phyloP scores from a whole-genome alignment of 2,113 vertebrate genomes.

The Mirza zaza region DNA sequence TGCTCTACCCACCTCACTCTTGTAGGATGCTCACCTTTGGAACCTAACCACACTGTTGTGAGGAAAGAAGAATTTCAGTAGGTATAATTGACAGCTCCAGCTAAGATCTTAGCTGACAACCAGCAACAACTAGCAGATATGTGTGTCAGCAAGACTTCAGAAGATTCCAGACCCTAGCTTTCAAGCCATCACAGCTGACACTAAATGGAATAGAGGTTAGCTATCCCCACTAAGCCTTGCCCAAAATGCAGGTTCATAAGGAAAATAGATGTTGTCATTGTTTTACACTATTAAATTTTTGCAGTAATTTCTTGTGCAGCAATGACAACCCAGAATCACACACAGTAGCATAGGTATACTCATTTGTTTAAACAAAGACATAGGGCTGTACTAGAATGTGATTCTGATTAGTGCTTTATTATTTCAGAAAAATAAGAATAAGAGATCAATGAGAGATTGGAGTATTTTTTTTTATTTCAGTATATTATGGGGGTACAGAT shows the following conservation, averaged over 20 bases:
- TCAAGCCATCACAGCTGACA: neutral
- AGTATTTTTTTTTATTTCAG: too few species aligned
- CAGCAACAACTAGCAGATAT: neutral
- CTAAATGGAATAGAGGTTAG: neutral
- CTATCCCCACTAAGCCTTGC: neutral
- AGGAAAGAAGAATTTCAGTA: neutral
- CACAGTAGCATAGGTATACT: neutral
- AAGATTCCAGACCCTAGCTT: neutral
- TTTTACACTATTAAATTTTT: neutral
- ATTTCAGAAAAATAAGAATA: neutral
- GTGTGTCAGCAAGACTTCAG: neutral
- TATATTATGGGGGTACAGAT: too few species aligned
- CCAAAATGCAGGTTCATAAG: neutral
- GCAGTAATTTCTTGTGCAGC: neutral
- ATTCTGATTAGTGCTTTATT: neutral
- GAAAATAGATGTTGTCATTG: constrained; percentile 29
- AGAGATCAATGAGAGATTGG: neutral
- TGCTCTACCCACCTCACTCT: neutral
- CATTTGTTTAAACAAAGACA: neutral
- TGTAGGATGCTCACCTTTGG: neutral
- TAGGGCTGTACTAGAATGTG: neutral
- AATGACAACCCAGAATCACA: neutral
- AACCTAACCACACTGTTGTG: neutral
- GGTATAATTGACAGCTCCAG: neutral
- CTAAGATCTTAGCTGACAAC: neutral